Percentiles rank a stretch among this genome's conserved stretches.
These are phyloP conservation scores for Xyrichtys novacula DNA, from an alignment of 2,797 vertebrate genomes.

Conservation along the genomic window DNA sequence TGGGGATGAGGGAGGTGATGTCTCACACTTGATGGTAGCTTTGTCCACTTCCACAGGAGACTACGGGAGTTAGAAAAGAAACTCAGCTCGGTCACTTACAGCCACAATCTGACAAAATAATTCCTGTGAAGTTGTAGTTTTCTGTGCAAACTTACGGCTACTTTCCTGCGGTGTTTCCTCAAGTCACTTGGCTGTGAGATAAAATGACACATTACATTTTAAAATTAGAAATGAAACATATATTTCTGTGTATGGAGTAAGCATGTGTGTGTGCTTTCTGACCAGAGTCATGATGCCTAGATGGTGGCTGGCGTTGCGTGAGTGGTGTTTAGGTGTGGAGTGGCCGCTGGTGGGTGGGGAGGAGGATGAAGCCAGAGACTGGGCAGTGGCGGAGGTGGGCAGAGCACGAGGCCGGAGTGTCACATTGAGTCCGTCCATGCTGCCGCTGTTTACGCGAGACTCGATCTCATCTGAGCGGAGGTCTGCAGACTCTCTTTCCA, in stretches of 20 bases:
- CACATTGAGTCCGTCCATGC: constrained; percentile 95
- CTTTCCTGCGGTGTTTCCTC: constrained; percentile 96
- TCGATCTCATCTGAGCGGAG: constrained; percentile 94
- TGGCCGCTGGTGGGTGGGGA: constrained; percentile 91
- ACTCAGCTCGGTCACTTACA: constrained; percentile 16
- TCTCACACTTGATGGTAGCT: constrained; percentile 98
- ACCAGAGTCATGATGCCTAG: constrained; percentile 98
- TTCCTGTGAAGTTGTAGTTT: neutral
- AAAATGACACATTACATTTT: constrained; percentile 32
- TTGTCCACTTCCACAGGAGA: constrained; percentile 96
- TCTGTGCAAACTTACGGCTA: constrained; percentile 88
- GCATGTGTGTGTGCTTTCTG: constrained; percentile 58
- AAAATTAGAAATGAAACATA: neutral
- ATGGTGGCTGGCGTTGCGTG: constrained; percentile 91
- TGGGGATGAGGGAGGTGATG: constrained; percentile 95
- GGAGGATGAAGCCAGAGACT: constrained; percentile 94
- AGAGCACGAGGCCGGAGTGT: constrained; percentile 91
- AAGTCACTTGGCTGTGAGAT: constrained; percentile 93
- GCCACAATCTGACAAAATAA: neutral
- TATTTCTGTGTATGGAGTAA: neutral
- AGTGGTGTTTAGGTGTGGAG: constrained; percentile 91
- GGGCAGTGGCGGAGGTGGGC: constrained; percentile 94
- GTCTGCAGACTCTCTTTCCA: constrained; percentile 95
- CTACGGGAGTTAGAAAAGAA: constrained; percentile 77
- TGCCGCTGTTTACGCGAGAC: constrained; percentile 94